Percentiles rank a stretch among this genome's conserved stretches.
Conservation (phyloP, 2,888 invertebrate species). For the Priocnemis perturbator region DNA sequence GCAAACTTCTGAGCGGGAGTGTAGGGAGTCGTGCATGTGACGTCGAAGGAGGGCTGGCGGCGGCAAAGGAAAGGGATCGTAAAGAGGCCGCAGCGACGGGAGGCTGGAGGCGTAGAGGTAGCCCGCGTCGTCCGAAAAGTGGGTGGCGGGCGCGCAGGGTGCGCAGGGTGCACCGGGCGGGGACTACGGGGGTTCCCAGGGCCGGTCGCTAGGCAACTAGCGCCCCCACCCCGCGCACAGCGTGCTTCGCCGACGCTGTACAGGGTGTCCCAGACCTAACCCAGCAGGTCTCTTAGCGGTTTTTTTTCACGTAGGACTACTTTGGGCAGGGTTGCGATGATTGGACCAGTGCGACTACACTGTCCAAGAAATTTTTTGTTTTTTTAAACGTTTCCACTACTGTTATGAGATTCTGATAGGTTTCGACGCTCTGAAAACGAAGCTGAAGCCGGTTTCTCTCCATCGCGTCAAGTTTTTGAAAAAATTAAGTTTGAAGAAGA, state of each 20-base stretch:
- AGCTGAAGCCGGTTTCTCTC: too few relatives aligned
- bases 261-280: not conserved
- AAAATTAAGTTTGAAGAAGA: too few relatives aligned
- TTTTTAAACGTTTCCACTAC: too few relatives aligned
- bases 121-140: conserved; percentile 22
- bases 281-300: too few relatives aligned
- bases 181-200: conserved; percentile 52
- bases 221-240: conserved; percentile 56
- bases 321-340: too few relatives aligned
- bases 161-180: conserved; percentile 44
- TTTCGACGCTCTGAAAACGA: too few relatives aligned
- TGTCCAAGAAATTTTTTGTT: too few relatives aligned
- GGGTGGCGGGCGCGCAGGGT: conserved; percentile 39
- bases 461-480: too few relatives aligned
- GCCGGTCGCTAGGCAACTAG: conserved; percentile 66
- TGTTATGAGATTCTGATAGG: too few relatives aligned
- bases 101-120: not conserved
- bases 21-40: not conserved
- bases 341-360: too few relatives aligned
- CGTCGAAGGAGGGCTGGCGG: not conserved
- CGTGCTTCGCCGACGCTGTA: conserved; percentile 23
- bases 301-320: too few relatives aligned
- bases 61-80: conserved; percentile 8
- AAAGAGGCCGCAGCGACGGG: conserved; percentile 5
- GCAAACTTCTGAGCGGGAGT: not conserved